Percentiles rank a stretch among this genome's conserved stretches.
phyloP scores from a whole-genome alignment of 1,140 invertebrate species.

The Ectropis grisescens region DNA sequence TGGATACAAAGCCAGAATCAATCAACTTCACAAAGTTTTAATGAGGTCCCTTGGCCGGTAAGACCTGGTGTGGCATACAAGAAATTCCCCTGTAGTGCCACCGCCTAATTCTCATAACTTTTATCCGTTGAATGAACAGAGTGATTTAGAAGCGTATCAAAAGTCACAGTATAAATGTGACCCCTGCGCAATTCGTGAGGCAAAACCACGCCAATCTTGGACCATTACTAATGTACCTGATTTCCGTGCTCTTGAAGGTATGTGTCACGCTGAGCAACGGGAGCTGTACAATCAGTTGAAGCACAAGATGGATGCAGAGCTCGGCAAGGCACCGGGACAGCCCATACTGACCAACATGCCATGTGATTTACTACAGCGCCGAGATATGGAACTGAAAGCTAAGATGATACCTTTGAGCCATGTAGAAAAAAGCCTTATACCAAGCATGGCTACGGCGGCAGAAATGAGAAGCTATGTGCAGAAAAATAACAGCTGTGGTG shows the following conservation, averaged over 20 bases:
- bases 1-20: constrained; percentile 50
- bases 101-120: constrained; percentile 41
- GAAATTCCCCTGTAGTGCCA: constrained; percentile 43
- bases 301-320: constrained; percentile 56
- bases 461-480: constrained; percentile 46
- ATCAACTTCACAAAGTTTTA: constrained; percentile 31
- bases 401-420: constrained; percentile 64
- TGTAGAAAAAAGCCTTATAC: constrained; percentile 57
- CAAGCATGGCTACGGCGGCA: constrained; percentile 40
- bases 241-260: constrained; percentile 43
- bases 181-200: constrained; percentile 40
- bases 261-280: constrained; percentile 48
- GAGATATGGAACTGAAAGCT: constrained; percentile 55
- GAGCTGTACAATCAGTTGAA: constrained; percentile 53
- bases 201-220: constrained; percentile 61
- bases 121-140: constrained; percentile 46
- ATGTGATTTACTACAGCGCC: constrained; percentile 45
- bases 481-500: constrained; percentile 58
- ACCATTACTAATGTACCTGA: constrained; percentile 57
- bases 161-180: constrained; percentile 52
- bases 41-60: constrained; percentile 41
- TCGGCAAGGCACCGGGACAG: constrained; percentile 48
- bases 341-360: constrained; percentile 33
- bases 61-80: constrained; percentile 41
- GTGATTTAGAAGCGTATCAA: constrained; percentile 41